Evolutionary conservation across 2,888 invertebrate species (phyloP).

Genomic region (Bellardia bayeri): DNA sequence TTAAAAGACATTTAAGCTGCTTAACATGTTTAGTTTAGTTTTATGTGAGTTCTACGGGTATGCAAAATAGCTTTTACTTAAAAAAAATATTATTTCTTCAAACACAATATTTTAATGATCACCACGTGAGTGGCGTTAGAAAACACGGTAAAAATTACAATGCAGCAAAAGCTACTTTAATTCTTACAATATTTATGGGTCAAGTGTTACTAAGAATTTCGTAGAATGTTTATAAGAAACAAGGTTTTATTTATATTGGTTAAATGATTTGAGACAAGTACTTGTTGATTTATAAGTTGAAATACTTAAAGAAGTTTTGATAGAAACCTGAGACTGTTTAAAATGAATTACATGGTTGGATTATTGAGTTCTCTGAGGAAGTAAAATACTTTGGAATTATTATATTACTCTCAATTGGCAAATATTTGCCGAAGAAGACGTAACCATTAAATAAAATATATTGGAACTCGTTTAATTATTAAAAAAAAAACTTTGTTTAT

Average conservation of each 20-base stretch:
- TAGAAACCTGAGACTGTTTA: too few relatives aligned
- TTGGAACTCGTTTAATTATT: too few relatives aligned
- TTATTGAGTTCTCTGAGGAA: too few relatives aligned
- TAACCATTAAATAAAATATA: too few relatives aligned
- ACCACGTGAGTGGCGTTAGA: not conserved
- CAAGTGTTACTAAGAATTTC: not conserved
- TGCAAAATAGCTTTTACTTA: constrained; percentile 10
- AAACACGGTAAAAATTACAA: not conserved
- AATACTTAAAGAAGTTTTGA: too few relatives aligned
- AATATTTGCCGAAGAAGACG: too few relatives aligned
- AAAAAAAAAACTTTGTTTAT: too few relatives aligned
- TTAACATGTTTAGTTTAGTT: constrained; percentile 26
- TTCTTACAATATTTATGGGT: not conserved
- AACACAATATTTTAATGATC: not conserved
- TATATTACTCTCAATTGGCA: too few relatives aligned
- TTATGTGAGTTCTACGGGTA: constrained; percentile 19
- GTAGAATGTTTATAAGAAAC: not conserved
- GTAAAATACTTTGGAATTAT: too few relatives aligned
- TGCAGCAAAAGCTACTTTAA: not conserved
- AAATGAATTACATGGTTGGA: too few relatives aligned
- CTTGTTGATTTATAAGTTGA: too few relatives aligned
- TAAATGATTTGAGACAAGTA: too few relatives aligned
- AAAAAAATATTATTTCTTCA: constrained; percentile 6
- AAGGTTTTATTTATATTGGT: not conserved
- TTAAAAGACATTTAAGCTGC: constrained; percentile 19